Evolutionary conservation across 35 echinoderm and acorn worm genomes (phyloP).

Genomic region (Stichopus chloronotus): DNA sequence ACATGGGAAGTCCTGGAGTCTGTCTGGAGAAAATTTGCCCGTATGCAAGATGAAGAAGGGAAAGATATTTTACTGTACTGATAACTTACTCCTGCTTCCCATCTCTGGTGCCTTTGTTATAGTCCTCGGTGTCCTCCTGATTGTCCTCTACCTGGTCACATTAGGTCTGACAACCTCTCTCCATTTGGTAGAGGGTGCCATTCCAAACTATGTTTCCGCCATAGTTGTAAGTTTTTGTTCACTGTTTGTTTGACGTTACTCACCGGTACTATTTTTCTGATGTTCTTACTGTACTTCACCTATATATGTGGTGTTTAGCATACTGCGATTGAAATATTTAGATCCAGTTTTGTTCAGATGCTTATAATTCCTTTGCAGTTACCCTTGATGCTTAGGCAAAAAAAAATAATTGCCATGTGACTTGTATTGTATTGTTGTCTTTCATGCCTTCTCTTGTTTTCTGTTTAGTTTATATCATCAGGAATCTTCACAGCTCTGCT

Average conservation of each 20-base stretch:
- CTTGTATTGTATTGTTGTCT: not conserved
- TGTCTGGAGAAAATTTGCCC: not conserved
- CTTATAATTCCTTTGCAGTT: too few relatives aligned
- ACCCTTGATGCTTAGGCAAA: too few relatives aligned
- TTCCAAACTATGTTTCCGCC: conserved; percentile 79
- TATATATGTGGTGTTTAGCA: not conserved
- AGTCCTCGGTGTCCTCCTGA: conserved; percentile 70
- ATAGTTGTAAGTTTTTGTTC: conserved; percentile 69
- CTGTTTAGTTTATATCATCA: not conserved
- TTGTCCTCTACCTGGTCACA: conserved; percentile 84
- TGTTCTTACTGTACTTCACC: not conserved
- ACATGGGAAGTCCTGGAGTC: not conserved
- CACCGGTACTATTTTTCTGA: not conserved
- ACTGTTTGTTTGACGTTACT: not conserved
- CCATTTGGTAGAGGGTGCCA: conserved; percentile 69
- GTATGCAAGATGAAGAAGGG: conserved; percentile 34
- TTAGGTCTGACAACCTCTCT: conserved; percentile 81
- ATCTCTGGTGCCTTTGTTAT: conserved; percentile 79
- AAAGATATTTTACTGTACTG: conserved; percentile 70
- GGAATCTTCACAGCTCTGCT: conserved; percentile 25
- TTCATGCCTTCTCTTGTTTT: not conserved
- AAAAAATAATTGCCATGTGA: too few relatives aligned
- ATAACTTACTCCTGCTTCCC: conserved; percentile 81
- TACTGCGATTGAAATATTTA: not conserved
- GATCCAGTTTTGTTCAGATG: not conserved